These are phyloP conservation scores for Mustelus asterias DNA, from an alignment of 2,113 vertebrate species.

Conservation along the genomic window DNA sequence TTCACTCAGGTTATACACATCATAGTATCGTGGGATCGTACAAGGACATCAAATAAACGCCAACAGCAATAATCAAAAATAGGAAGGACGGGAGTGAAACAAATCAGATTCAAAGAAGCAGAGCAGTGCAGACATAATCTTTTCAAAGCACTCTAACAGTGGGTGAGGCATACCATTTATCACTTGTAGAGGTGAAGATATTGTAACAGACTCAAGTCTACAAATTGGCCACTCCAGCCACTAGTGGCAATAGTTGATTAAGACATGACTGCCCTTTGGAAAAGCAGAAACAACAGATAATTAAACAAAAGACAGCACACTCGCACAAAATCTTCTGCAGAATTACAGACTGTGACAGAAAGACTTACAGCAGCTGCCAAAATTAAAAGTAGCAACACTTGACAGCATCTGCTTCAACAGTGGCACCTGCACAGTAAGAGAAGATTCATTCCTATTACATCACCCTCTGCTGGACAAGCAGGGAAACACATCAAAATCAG, in stretches of 20 bases:
- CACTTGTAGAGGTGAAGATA: neutral
- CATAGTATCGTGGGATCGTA: neutral
- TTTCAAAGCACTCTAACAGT: neutral
- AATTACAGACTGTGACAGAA: neutral
- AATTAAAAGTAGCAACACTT: neutral
- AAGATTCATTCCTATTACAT: slow-evolving; percentile 13
- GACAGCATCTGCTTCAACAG: neutral
- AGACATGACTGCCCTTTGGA: neutral
- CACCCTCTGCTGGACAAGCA: neutral
- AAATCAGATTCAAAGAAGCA: neutral
- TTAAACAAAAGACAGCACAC: neutral
- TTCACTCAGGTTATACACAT: neutral
- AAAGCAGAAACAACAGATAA: neutral
- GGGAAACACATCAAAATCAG: neutral
- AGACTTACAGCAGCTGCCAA: neutral
- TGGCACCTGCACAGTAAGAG: neutral
- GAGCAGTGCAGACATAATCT: neutral
- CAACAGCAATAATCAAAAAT: neutral
- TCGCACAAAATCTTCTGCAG: neutral
- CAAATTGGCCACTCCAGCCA: neutral
- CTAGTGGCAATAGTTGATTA: neutral
- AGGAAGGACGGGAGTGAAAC: neutral
- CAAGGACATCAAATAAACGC: neutral
- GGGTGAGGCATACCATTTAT: neutral
- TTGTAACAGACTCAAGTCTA: neutral